Conservation (phyloP, 2,888 invertebrate genomes). For the Morinoia aosen region DNA sequence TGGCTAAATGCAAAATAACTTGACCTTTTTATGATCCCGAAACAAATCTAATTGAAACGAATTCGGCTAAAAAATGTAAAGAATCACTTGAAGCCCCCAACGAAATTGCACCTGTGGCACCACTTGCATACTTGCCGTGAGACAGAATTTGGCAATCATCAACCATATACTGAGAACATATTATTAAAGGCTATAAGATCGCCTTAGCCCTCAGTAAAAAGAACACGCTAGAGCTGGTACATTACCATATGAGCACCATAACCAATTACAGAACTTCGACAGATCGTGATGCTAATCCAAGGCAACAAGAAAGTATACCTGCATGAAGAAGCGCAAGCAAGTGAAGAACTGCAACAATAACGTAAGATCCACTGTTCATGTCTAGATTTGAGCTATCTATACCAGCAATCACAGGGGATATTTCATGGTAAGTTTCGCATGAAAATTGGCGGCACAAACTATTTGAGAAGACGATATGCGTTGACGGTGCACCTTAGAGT, state of each 20-base stretch:
- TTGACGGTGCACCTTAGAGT: neutral
- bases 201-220: neutral
- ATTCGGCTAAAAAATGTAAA: neutral
- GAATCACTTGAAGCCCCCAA: neutral
- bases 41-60: neutral
- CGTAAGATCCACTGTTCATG: neutral
- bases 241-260: neutral
- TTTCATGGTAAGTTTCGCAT: neutral
- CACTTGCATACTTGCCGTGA: neutral
- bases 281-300: neutral
- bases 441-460: neutral
- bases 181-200: neutral
- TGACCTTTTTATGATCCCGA: neutral
- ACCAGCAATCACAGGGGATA: neutral
- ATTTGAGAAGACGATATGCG: neutral
- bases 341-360: neutral
- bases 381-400: neutral
- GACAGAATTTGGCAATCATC: neutral
- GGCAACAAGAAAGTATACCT: neutral
- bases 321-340: neutral
- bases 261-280: neutral
- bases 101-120: neutral
- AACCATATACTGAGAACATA: neutral
- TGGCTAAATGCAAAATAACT: neutral
- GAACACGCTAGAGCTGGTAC: neutral